Conservation (phyloP, 2,888 invertebrate species). For the Nomada fabriciana region DNA sequence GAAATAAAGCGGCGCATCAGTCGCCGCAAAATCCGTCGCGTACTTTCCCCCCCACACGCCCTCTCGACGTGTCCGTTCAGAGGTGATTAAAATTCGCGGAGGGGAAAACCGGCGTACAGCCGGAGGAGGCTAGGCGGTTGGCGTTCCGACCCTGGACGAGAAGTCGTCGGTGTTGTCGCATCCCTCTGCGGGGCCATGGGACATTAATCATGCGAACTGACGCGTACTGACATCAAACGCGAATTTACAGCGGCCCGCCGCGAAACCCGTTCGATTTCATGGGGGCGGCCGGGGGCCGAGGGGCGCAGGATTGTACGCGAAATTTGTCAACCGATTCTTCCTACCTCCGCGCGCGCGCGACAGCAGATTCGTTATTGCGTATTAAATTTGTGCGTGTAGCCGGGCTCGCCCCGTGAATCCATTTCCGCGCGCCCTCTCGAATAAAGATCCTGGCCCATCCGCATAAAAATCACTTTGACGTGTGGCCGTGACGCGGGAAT, state of each 20-base stretch:
- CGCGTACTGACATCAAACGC: slow-evolving; percentile 78
- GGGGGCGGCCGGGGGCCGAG: slow-evolving; percentile 44
- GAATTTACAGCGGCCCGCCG: slow-evolving; percentile 72
- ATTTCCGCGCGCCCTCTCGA: slow-evolving; percentile 10
- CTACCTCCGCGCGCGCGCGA: slow-evolving; percentile 25
- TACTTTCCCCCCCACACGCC: slow-evolving; percentile 28
- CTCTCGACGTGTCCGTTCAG: slow-evolving; percentile 41
- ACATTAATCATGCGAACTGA: slow-evolving; percentile 80
- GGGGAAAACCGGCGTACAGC: slow-evolving; percentile 7
- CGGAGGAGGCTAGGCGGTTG: slow-evolving; percentile 8
- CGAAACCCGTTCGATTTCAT: slow-evolving; percentile 73
- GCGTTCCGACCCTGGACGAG: slow-evolving; percentile 28
- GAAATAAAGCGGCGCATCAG: slow-evolving; percentile 74
- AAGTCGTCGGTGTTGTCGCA: slow-evolving; percentile 46
- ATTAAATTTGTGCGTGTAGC: slow-evolving; percentile 32
- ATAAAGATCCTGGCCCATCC: slow-evolving; percentile 36
- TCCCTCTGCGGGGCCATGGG: slow-evolving; percentile 40
- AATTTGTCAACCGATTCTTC: slow-evolving; percentile 71
- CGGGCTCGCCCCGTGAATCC: slow-evolving; percentile 20
- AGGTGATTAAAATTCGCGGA: slow-evolving; percentile 67
- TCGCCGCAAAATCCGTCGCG: slow-evolving; percentile 61
- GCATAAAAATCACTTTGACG: slow-evolving; percentile 31
- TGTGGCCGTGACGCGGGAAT: slow-evolving; percentile 7
- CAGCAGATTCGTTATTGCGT: slow-evolving; percentile 51
- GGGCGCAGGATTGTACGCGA: slow-evolving; percentile 54